Percentiles rank a stretch among this genome's conserved stretches.
Evolutionary conservation across 2,797 vertebrate species (phyloP).

Genomic region (Lepidocolaptes lacrymiger): DNA sequence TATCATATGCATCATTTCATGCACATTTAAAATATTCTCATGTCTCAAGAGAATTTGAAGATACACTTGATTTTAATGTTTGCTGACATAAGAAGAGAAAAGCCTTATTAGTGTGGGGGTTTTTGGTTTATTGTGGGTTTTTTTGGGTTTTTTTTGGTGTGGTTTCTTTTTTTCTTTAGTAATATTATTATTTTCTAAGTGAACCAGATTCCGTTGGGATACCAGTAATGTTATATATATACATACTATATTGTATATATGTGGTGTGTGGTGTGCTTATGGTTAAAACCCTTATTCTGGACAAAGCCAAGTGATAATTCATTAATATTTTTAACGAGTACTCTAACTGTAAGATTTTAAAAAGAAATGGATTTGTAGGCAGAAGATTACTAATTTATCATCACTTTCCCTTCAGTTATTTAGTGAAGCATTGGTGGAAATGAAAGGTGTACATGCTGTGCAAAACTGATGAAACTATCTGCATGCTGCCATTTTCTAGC

Average conservation of each 20-base stretch:
- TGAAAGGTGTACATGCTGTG: background rate
- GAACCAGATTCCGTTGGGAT: background rate
- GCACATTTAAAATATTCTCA: background rate
- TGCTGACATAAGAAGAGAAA: background rate
- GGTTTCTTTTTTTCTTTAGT: background rate
- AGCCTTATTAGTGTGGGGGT: fast-evolving
- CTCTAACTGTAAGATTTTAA: background rate
- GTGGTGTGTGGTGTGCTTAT: background rate
- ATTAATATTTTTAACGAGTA: background rate
- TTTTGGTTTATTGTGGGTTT: background rate
- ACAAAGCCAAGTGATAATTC: background rate
- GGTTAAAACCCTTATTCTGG: background rate
- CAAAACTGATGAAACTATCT: background rate
- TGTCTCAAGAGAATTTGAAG: background rate
- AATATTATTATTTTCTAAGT: background rate
- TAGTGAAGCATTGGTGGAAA: background rate
- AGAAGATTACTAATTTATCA: background rate
- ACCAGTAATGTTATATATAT: background rate
- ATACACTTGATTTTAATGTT: background rate
- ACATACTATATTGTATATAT: background rate
- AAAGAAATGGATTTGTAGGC: background rate
- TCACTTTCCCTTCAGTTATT: constrained; percentile 24
- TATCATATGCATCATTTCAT: background rate
- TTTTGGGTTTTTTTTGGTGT: background rate
- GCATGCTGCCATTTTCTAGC: background rate